These are phyloP conservation scores for Litoditis marina DNA, from an alignment of 2,888 invertebrate genomes.

Conservation along the genomic window DNA sequence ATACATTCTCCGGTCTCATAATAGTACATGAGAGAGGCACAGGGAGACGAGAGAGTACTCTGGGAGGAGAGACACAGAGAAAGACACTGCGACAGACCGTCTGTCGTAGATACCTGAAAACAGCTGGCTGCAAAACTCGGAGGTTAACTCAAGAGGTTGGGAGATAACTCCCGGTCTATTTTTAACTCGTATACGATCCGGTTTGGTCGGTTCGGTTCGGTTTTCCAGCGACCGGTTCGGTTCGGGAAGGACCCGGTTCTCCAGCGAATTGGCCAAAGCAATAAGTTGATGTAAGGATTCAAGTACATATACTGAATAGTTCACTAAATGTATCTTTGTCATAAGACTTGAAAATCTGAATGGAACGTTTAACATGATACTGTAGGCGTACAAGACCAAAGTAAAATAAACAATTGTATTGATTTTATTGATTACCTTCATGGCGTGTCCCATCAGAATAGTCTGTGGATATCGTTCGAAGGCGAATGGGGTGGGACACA, in stretches of 20 bases:
- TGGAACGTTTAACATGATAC: no score
- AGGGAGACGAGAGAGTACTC: conserved; percentile 26
- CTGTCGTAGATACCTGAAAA: conserved; percentile 19
- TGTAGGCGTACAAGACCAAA: no score
- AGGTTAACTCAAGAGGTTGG: not conserved
- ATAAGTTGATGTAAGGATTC: no score
- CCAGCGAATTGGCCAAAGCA: no score
- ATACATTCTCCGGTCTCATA: conserved; percentile 61
- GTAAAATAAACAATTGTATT: no score
- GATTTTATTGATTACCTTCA: conserved; percentile 49
- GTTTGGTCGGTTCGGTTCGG: no score
- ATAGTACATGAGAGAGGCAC: conserved; percentile 55
- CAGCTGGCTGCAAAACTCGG: not conserved
- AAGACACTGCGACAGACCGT: conserved; percentile 56
- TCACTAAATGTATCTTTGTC: not conserved
- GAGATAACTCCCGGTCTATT: not conserved
- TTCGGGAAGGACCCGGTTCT: no score
- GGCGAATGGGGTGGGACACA: conserved; percentile 50
- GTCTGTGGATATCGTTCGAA: conserved; percentile 59
- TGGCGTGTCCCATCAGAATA: conserved; percentile 53
- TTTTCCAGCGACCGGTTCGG: no score
- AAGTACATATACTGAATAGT: no score
- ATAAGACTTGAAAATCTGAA: no score
- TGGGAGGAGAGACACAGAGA: conserved; percentile 47
- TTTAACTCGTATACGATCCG: no score